Percentiles rank a stretch among this genome's conserved stretches.
These are phyloP conservation scores for Orycteropus afer DNA, from an alignment of 2,113 vertebrate species.

Conservation along the genomic window DNA sequence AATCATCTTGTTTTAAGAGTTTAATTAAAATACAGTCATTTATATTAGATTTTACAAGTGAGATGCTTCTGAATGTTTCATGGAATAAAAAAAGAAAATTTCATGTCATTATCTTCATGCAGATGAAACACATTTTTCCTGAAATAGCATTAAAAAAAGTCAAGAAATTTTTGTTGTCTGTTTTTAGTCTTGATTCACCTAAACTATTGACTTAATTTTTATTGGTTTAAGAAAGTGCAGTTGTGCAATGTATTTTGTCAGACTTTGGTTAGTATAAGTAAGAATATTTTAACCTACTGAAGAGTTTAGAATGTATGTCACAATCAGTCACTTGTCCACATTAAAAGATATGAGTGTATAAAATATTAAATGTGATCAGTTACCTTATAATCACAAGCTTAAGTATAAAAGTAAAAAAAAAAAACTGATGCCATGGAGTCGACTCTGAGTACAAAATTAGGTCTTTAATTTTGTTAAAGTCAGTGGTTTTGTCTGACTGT, in stretches of 20 bases:
- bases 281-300: conserved; percentile 10
- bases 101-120: conserved; percentile 27
- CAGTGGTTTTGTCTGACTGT: background rate
- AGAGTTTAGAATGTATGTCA: background rate
- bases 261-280: background rate
- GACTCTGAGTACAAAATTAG: background rate
- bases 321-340: conserved; percentile 1
- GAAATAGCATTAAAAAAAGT: conserved; percentile 44
- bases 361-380: background rate
- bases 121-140: conserved; percentile 41
- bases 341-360: background rate
- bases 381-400: conserved; percentile 14
- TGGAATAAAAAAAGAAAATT: background rate
- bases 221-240: background rate
- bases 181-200: conserved; percentile 9
- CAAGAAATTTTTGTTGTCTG: background rate
- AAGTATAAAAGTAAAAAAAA: background rate
- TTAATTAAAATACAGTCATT: conserved; percentile 43
- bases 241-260: background rate
- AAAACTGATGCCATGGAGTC: no score
- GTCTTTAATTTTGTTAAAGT: conserved; percentile 37
- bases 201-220: background rate
- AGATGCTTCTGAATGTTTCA: background rate
- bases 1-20: background rate
- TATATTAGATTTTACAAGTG: conserved; percentile 25